These are phyloP conservation scores for Epirrhoe tristata DNA, from an alignment of 2,888 invertebrate species.

Conservation along the genomic window DNA sequence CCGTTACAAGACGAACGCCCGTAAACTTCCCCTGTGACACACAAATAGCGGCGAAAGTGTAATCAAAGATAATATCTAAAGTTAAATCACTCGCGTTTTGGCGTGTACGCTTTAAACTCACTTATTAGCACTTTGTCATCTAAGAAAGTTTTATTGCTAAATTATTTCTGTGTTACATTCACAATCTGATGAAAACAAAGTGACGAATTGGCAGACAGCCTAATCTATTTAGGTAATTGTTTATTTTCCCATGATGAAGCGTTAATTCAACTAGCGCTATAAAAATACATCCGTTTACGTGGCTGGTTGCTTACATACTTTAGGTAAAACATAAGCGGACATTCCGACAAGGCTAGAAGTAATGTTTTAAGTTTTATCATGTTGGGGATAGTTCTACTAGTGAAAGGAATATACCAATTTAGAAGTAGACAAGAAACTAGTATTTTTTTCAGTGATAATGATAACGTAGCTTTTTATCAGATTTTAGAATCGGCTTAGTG, in stretches of 20 bases:
- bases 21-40: constrained; percentile 14
- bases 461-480: no score
- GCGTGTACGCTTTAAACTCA: not conserved
- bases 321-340: not conserved
- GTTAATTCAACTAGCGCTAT: constrained; percentile 7
- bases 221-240: constrained; percentile 29
- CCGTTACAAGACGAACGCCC: constrained; percentile 18
- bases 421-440: no score
- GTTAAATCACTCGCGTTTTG: constrained; percentile 3
- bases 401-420: no score
- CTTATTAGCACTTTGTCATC: not conserved
- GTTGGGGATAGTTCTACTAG: no score
- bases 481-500: no score
- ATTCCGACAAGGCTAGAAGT: no score
- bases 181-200: constrained; percentile 20
- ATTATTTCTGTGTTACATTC: constrained; percentile 12
- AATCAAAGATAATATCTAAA: constrained; percentile 11
- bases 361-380: no score
- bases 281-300: constrained; percentile 1
- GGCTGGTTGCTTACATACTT: not conserved
- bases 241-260: constrained; percentile 23
- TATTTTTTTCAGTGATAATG: no score
- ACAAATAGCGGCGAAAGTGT: constrained; percentile 22
- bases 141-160: constrained; percentile 12
- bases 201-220: constrained; percentile 31